Base-by-base conservation (phyloP, 2,797 vertebrate species). In the Esox lucius region DNA sequence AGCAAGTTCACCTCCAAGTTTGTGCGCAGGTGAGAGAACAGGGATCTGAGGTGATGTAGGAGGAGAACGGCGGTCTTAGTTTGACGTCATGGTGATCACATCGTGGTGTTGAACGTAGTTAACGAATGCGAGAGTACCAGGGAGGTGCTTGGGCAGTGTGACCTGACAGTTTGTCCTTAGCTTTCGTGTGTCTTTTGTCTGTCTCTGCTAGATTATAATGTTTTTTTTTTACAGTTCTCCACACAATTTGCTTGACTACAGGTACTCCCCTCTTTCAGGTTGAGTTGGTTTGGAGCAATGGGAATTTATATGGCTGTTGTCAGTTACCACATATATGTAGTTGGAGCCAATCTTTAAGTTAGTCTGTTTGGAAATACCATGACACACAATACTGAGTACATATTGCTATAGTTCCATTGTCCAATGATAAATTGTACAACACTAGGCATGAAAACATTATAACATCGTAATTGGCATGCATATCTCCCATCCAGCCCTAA, bases 1-100 rank as follows among this genome's bases (percentile, higher is more conserved):
- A 95, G 94, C 93, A 95, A 95, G 85, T 95, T 95, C 90, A 95
- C 95, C 76, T 95, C 94, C 86, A 95, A 95, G 81, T 95, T 95
- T 81, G 94, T 94, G 35, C 94, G 95, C 90, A 95, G 95, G 95
- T 95, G 86, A 94, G 92, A 28, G 31, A 28, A 12, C 42, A n/a
- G 39, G 13, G 49, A 35, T 15, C n/a, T 65, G 17, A n/a, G 35
- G 77, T 68, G 1, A 22, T 19, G 42, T 24, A 24, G n/a, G 4
- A 1, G 64, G 56, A 15, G 62, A 12, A 33, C 17, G 62, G 46
- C 1, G 28, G 35, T 19, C 16, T 12, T 59, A 15, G 7, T 8
- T 19, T 22, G 16, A 53, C 51, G 48, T 53, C 24, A 31, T 53
- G n/a, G 9, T 22, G 2, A 22, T 48, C 39, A 46, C 67, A 49